phyloP scores from a whole-genome alignment of 2,797 vertebrate species.

The Anisognathus igniventris region DNA sequence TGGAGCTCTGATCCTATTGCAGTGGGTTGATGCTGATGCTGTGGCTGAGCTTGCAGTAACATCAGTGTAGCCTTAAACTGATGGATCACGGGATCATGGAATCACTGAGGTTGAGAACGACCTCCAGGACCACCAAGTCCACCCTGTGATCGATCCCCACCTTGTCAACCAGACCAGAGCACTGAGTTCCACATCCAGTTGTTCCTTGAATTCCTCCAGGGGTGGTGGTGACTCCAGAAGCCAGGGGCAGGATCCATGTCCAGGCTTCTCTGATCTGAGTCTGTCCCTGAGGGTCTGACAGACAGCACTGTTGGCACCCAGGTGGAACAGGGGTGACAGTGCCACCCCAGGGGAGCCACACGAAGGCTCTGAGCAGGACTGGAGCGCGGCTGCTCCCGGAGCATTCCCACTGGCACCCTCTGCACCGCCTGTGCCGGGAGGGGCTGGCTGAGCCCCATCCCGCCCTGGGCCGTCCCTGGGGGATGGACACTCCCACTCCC shows the following conservation, averaged over 20 bases:
- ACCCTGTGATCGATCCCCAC: background rate
- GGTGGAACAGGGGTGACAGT: background rate
- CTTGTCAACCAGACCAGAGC: background rate
- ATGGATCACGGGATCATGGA: fast-evolving
- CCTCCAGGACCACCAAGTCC: background rate
- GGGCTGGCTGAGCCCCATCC: background rate
- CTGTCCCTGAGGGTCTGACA: background rate
- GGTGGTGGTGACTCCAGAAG: background rate
- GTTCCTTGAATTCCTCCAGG: background rate
- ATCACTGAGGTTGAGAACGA: background rate
- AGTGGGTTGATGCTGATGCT: background rate
- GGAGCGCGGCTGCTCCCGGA: fast-evolving
- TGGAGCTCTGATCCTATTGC: background rate
- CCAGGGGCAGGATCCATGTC: fast-evolving
- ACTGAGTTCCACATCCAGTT: background rate
- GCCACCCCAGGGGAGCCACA: background rate
- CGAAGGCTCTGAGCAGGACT: background rate
- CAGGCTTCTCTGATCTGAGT: fast-evolving
- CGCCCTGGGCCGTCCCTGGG: background rate
- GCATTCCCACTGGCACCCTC: fast-evolving
- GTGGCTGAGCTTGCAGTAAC: background rate
- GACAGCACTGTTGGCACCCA: background rate
- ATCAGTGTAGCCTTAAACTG: fast-evolving
- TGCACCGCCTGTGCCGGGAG: fast-evolving
- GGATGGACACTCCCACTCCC: background rate